A percentile compares a stretch with the other conserved stretches of the same genome.
These are phyloP conservation scores for Eupithecia abbreviata DNA, from an alignment of 2,888 invertebrate genomes.

Conservation along the genomic window DNA sequence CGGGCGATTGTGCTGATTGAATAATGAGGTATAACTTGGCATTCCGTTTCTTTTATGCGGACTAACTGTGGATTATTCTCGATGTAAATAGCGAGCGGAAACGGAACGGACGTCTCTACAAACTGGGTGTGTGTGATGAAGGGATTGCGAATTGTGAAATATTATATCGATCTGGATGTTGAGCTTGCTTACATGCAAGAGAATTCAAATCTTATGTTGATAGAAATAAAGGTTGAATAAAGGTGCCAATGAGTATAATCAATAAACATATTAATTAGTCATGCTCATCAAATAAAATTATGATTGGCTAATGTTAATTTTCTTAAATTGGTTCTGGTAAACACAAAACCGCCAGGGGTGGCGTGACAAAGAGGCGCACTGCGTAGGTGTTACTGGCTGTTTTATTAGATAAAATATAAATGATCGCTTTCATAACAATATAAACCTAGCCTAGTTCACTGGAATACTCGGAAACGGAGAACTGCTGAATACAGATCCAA, in stretches of 20 bases:
- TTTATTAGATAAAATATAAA: neutral
- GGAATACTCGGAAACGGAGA: neutral
- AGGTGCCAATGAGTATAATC: neutral
- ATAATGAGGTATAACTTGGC: slow-evolving; percentile 10
- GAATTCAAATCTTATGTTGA: neutral
- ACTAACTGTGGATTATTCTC: neutral
- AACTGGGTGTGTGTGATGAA: neutral
- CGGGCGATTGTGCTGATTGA: slow-evolving; percentile 13
- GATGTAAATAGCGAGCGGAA: neutral
- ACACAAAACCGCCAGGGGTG: neutral
- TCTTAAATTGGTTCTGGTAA: neutral
- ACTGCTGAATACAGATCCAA: slow-evolving; percentile 18
- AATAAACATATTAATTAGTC: neutral
- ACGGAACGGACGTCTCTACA: neutral
- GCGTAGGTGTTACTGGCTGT: neutral
- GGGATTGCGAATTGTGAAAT: slow-evolving; percentile 1
- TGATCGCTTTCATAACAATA: slow-evolving; percentile 11
- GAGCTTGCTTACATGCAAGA: neutral
- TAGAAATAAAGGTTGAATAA: neutral
- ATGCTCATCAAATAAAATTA: neutral
- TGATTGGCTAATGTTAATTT: neutral
- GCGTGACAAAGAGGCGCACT: neutral
- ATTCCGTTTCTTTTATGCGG: slow-evolving; percentile 7
- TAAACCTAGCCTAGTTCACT: neutral
- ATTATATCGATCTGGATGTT: neutral